These are phyloP conservation scores for Anarsia innoxiella DNA, from an alignment of 2,888 invertebrate species.

Conservation along the genomic window DNA sequence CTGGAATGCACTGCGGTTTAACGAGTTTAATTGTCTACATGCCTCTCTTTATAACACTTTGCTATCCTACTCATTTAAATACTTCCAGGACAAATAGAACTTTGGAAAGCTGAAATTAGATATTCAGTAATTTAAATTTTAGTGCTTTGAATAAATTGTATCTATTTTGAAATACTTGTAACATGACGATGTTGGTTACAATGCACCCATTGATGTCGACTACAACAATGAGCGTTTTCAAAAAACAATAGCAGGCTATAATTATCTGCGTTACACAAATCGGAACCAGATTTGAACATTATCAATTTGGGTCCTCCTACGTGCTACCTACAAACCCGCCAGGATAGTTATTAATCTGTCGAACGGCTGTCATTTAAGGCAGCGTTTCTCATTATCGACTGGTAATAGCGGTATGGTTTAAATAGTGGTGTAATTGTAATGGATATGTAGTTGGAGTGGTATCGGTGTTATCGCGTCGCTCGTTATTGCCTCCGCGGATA, in stretches of 20 bases:
- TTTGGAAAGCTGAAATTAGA: too few relatives aligned
- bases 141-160: too few relatives aligned
- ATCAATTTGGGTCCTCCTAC: constrained; percentile 51
- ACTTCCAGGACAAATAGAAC: too few relatives aligned
- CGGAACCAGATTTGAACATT: constrained; percentile 40
- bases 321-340: constrained; percentile 35
- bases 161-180: too few relatives aligned
- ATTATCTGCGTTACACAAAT: constrained; percentile 37
- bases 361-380: constrained; percentile 33
- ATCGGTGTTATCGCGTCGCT: constrained; percentile 34
- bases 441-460: constrained; percentile 23
- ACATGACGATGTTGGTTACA: too few relatives aligned
- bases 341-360: constrained; percentile 32
- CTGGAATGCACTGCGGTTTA: constrained; percentile 22
- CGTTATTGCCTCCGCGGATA: constrained; percentile 38
- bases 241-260: constrained; percentile 47
- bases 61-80: too few relatives aligned
- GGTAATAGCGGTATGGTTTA: constrained; percentile 27
- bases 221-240: constrained; percentile 34
- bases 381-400: constrained; percentile 34
- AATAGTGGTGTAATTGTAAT: constrained; percentile 32
- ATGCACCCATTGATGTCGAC: constrained; percentile 19
- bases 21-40: constrained; percentile 11
- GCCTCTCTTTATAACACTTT: too few relatives aligned
- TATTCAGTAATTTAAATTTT: too few relatives aligned